Percentiles rank a stretch among this genome's conserved stretches.
phyloP scores from a whole-genome alignment of 2,888 invertebrate species.

The Clunio marinus region DNA sequence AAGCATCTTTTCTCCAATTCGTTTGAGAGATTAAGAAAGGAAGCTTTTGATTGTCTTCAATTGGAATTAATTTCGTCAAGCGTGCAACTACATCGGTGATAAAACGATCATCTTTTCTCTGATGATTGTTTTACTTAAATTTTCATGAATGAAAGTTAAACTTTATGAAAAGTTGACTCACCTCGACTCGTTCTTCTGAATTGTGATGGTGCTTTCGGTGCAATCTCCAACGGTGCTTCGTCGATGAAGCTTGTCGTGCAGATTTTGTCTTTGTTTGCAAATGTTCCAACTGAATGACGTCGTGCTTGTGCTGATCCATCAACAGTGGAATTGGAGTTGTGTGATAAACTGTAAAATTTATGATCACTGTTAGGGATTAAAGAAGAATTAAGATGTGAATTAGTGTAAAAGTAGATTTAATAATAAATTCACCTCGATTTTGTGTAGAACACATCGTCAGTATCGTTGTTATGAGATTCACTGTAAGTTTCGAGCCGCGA shows the following conservation, averaged over 20 bases:
- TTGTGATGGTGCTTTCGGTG: conserved; percentile 20
- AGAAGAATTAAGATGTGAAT: too few relatives aligned
- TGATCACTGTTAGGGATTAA: conserved; percentile 32
- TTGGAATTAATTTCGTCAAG: conserved; percentile 36
- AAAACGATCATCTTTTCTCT: conserved; percentile 1
- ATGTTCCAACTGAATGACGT: conserved; percentile 29
- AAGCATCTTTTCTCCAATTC: neutral
- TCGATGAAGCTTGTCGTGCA: conserved; percentile 33
- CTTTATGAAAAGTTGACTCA: neutral
- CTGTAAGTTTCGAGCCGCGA: conserved; percentile 19
- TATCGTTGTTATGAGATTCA: conserved; percentile 16
- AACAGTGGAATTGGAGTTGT: neutral
- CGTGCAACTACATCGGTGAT: neutral
- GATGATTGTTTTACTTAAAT: neutral
- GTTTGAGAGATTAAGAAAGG: conserved; percentile 16
- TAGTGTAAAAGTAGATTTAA: neutral
- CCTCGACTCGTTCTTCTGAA: conserved; percentile 9
- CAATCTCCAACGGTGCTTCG: conserved; percentile 11
- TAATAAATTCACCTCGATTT: conserved; percentile 18
- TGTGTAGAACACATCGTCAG: conserved; percentile 32
- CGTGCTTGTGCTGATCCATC: conserved; percentile 13
- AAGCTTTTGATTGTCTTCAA: conserved; percentile 38
- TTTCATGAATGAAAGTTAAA: neutral
- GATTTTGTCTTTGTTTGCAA: conserved; percentile 27
- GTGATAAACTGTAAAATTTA: conserved; percentile 27